A percentile compares a stretch with the other conserved stretches of the same genome.
Evolutionary conservation across 2,888 invertebrate genomes (phyloP).

Genomic region (Lydus trimaculatus): DNA sequence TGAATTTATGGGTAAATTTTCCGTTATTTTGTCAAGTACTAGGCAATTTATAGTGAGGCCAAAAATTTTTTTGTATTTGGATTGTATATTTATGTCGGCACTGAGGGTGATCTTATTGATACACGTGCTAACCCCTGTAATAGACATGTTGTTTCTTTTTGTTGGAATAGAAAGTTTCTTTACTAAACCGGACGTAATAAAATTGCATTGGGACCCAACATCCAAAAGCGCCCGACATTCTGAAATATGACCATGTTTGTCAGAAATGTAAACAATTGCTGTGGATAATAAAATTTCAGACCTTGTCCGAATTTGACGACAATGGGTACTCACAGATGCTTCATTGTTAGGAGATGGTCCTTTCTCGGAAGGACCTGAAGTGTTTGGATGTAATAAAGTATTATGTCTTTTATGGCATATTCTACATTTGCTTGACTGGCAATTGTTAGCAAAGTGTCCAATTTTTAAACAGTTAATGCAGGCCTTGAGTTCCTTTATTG

Average conservation of each 20-base stretch:
- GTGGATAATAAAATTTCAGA: constrained; percentile 17
- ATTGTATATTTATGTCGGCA: not conserved
- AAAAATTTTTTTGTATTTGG: not conserved
- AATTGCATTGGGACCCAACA: constrained; percentile 27
- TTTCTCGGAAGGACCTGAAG: not conserved
- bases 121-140: constrained; percentile 16
- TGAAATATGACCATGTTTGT: constrained; percentile 11
- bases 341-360: not conserved
- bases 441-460: constrained; percentile 18
- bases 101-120: not conserved
- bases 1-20: constrained; percentile 9
- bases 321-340: not conserved
- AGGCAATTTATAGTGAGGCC: constrained; percentile 10
- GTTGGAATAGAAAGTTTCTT: constrained; percentile 14
- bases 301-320: not conserved
- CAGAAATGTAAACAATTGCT: constrained; percentile 18
- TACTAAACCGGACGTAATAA: constrained; percentile 15
- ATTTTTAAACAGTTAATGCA: constrained; percentile 28
- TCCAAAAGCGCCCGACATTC: constrained; percentile 27
- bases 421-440: constrained; percentile 19
- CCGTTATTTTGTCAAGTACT: constrained; percentile 19
- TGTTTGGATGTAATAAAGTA: constrained; percentile 18
- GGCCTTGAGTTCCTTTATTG: constrained; percentile 10
- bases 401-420: constrained; percentile 26
- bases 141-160: constrained; percentile 11